These are phyloP conservation scores for Platalea minor DNA, from an alignment of 2,797 vertebrate species.

Conservation along the genomic window DNA sequence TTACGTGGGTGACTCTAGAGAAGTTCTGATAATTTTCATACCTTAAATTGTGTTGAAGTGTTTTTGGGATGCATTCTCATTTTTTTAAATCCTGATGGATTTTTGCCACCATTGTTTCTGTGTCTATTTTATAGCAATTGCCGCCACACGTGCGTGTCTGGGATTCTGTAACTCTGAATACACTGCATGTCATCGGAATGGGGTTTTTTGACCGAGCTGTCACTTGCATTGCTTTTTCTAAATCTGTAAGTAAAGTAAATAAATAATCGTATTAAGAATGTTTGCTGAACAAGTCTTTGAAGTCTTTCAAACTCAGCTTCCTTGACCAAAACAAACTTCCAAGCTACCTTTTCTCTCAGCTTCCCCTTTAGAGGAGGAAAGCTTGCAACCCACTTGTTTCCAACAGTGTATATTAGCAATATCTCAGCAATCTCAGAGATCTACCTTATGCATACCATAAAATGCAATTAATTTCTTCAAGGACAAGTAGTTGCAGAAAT, in stretches of 20 bases:
- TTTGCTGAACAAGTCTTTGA: neutral
- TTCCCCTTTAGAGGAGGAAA: neutral
- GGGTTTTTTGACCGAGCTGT: slow-evolving; percentile 95
- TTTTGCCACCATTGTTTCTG: neutral
- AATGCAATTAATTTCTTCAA: neutral
- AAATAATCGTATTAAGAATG: neutral
- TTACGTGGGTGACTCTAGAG: neutral
- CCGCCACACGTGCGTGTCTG: slow-evolving; percentile 94
- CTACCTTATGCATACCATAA: neutral
- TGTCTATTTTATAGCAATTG: slow-evolving; percentile 79
- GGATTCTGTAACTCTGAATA: slow-evolving; percentile 97
- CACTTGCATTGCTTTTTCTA: slow-evolving; percentile 96
- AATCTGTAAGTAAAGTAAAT: slow-evolving; percentile 87
- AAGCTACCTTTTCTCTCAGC: neutral
- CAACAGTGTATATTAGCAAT: neutral
- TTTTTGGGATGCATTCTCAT: neutral
- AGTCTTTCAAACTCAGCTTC: neutral
- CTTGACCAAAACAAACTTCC: neutral
- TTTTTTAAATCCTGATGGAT: neutral
- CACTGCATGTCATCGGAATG: slow-evolving; percentile 89
- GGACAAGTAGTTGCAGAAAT: neutral
- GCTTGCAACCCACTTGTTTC: neutral
- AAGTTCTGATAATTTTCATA: neutral
- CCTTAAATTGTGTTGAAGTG: neutral
- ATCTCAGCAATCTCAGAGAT: neutral